Conservation (phyloP, 2,113 vertebrate genomes). For the Chloropsis cyanopogon region DNA sequence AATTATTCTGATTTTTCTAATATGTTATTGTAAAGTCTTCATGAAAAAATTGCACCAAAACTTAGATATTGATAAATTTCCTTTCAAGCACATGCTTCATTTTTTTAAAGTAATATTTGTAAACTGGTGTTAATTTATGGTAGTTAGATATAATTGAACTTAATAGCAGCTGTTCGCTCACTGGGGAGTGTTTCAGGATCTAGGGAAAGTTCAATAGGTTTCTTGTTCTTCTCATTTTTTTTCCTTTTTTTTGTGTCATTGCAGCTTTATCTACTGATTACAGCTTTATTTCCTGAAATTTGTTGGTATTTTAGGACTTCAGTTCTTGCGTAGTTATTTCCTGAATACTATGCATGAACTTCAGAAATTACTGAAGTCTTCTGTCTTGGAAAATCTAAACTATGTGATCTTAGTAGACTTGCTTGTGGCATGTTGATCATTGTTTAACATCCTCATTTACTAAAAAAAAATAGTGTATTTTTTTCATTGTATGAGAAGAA, state of each 20-base stretch:
- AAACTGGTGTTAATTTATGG: neutral
- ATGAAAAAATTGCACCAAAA: neutral
- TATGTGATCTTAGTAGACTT: neutral
- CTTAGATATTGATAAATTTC: neutral
- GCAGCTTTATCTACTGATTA: neutral
- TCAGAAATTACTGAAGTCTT: neutral
- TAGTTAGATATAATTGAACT: neutral
- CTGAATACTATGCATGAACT: neutral
- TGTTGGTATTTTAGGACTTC: neutral
- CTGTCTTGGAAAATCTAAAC: neutral
- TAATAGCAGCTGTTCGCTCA: neutral
- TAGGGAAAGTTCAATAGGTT: neutral
- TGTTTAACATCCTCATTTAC: neutral
- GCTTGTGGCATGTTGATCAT: neutral
- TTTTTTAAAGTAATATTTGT: neutral
- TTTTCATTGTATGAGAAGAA: neutral
- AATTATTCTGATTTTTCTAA: neutral
- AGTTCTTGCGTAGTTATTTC: neutral
- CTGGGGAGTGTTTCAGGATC: neutral
- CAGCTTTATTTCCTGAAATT: neutral
- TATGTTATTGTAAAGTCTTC: neutral
- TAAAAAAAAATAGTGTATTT: neutral
- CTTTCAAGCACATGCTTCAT: neutral
- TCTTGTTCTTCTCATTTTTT: neutral
- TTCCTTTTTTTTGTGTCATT: neutral